phyloP scores from a whole-genome alignment of 2,888 invertebrate species.

The Pteria penguin region DNA sequence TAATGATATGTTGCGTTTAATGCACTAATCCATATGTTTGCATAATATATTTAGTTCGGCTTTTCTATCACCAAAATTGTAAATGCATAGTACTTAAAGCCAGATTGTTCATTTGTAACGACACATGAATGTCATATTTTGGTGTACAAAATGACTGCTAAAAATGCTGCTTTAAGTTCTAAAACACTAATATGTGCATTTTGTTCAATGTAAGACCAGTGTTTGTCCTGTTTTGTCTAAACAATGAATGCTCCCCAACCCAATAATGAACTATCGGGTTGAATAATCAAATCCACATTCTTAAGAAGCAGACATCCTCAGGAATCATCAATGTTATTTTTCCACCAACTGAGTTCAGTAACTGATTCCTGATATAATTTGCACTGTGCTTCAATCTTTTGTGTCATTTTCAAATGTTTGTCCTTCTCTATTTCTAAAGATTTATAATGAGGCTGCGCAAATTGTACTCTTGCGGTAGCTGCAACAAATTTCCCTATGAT shows the following conservation, averaged over 20 bases:
- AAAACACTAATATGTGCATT: slow-evolving; percentile 21
- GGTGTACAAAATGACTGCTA: slow-evolving; percentile 17
- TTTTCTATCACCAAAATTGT: slow-evolving; percentile 41
- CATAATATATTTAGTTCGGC: slow-evolving; percentile 20
- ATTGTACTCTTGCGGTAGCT: slow-evolving; percentile 17
- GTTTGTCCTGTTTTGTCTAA: background rate
- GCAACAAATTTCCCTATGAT: slow-evolving; percentile 39
- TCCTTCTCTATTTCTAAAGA: slow-evolving; percentile 34
- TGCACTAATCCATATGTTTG: slow-evolving; percentile 32
- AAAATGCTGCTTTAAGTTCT: slow-evolving; percentile 29
- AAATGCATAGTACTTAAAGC: slow-evolving; percentile 32
- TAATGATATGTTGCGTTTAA: slow-evolving; percentile 35
- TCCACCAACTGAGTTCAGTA: slow-evolving; percentile 8
- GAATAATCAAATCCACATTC: background rate
- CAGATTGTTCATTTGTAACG: slow-evolving; percentile 37
- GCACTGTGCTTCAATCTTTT: slow-evolving; percentile 18
- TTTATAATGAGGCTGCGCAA: slow-evolving; percentile 30
- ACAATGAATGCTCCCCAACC: slow-evolving; percentile 23
- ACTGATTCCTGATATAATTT: background rate
- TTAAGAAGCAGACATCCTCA: no score
- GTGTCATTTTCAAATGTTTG: background rate
- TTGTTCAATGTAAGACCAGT: slow-evolving; percentile 32
- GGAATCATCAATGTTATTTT: background rate
- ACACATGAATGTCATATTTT: slow-evolving; percentile 17
- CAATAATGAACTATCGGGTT: slow-evolving; percentile 9